Evolutionary conservation across 2,113 vertebrate genomes (phyloP).

Genomic region (Etia nguti): DNA sequence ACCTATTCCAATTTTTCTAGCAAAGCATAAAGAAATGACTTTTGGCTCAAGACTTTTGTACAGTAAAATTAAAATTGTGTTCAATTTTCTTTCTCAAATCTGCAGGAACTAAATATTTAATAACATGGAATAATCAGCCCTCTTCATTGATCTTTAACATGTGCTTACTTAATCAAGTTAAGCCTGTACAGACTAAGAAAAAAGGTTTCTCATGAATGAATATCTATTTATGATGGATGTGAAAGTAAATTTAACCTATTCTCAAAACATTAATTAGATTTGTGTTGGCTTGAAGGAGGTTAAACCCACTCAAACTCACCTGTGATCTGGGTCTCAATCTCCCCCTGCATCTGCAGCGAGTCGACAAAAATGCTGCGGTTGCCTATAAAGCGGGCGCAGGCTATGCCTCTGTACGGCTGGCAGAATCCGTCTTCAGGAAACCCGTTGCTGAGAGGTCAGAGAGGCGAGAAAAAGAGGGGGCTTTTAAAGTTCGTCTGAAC

Average conservation of each 20-base stretch:
- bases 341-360: constrained; percentile 98
- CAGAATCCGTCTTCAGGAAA: constrained; percentile 97
- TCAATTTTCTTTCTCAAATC: neutral
- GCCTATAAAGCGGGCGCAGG: constrained; percentile 93
- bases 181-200: neutral
- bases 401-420: constrained; percentile 97
- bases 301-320: constrained; percentile 63
- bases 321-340: constrained; percentile 98
- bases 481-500: neutral
- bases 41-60: neutral
- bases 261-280: neutral
- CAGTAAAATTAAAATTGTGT: neutral
- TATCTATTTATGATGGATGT: neutral
- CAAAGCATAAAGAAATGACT: neutral
- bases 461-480: neutral
- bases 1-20: neutral
- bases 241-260: neutral
- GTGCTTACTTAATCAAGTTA: neutral
- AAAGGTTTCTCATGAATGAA: neutral
- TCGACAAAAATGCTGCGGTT: constrained; percentile 97
- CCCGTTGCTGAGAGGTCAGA: constrained; percentile 77
- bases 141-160: neutral
- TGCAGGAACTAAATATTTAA: neutral
- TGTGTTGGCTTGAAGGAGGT: neutral
- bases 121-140: neutral